Percentiles rank a stretch among this genome's conserved stretches.
phyloP scores from a whole-genome alignment of 2,797 vertebrate genomes.

The Spea hammondii region DNA sequence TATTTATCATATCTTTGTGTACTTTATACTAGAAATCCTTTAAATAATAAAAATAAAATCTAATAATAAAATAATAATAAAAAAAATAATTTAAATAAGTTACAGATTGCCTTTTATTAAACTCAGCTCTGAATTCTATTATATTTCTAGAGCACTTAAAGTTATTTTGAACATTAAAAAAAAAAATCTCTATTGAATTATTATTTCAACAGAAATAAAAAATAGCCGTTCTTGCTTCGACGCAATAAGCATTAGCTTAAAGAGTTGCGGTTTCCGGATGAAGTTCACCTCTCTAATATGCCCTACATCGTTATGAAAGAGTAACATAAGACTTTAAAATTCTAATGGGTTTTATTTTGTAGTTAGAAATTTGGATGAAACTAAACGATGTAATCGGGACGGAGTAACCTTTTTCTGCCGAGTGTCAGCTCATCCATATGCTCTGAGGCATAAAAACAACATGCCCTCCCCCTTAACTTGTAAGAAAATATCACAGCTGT shows the following conservation, averaged over 20 bases:
- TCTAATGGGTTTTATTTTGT: conserved; percentile 24
- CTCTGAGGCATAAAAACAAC: conserved; percentile 25
- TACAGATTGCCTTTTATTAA: no score
- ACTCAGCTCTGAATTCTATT: no score
- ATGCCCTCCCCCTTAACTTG: conserved; percentile 22
- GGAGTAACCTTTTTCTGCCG: conserved; percentile 49
- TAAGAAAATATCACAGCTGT: conserved; percentile 50
- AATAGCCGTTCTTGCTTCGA: background rate
- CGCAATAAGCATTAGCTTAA: background rate
- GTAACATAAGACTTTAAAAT: conserved; percentile 1
- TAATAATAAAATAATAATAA: no score
- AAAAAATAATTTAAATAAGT: no score
- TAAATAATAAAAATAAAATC: no score
- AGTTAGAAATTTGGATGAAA: conserved; percentile 31
- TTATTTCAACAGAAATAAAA: background rate
- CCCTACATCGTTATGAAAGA: conserved; percentile 5
- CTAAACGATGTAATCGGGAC: conserved; percentile 30
- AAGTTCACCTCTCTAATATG: background rate
- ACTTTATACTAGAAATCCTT: no score
- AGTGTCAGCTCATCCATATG: conserved; percentile 49
- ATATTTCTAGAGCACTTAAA: no score
- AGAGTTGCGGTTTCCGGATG: background rate
- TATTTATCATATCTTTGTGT: no score
- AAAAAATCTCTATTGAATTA: background rate
- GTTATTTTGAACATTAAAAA: background rate